These are phyloP conservation scores for Crossocerus cetratus DNA, from an alignment of 2,888 invertebrate genomes.

Conservation along the genomic window DNA sequence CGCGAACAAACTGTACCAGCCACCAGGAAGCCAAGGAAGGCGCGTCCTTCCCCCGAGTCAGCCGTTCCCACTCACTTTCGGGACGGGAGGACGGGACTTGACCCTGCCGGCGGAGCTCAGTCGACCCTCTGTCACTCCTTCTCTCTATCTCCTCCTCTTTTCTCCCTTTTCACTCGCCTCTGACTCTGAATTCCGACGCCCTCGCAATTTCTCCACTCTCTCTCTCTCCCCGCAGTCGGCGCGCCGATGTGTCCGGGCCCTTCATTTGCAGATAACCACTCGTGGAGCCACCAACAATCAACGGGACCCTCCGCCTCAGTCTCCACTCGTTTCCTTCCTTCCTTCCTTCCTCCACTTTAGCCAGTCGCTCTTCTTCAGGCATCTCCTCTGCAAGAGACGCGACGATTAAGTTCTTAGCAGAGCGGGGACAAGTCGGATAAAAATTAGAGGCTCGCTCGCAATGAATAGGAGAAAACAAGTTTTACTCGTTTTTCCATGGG, in stretches of 20 bases:
- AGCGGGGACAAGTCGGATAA: no score
- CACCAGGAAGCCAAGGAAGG: conserved; percentile 12
- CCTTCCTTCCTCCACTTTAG: conserved; percentile 35
- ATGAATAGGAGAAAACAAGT: no score
- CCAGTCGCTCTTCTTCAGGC: neutral
- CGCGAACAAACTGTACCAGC: conserved; percentile 48
- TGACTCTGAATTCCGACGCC: neutral
- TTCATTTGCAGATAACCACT: conserved; percentile 70
- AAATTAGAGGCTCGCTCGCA: no score
- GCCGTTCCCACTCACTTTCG: conserved; percentile 6
- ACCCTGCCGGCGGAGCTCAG: no score
- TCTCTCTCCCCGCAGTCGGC: conserved; percentile 29
- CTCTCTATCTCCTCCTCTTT: neutral
- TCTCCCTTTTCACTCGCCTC: conserved; percentile 25
- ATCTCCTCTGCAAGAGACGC: neutral
- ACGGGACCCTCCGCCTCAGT: conserved; percentile 56
- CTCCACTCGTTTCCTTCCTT: conserved; percentile 50
- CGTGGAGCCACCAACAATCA: conserved; percentile 65
- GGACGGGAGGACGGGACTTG: no score
- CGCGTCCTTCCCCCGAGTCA: conserved; percentile 8
- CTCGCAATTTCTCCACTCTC: conserved; percentile 6
- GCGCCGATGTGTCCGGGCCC: conserved; percentile 58
- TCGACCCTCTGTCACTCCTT: no score
- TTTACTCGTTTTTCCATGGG: no score
- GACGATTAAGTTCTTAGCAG: no score